These are phyloP conservation scores for Bugula neritina DNA, from an alignment of 2,888 invertebrate species.

Conservation along the genomic window DNA sequence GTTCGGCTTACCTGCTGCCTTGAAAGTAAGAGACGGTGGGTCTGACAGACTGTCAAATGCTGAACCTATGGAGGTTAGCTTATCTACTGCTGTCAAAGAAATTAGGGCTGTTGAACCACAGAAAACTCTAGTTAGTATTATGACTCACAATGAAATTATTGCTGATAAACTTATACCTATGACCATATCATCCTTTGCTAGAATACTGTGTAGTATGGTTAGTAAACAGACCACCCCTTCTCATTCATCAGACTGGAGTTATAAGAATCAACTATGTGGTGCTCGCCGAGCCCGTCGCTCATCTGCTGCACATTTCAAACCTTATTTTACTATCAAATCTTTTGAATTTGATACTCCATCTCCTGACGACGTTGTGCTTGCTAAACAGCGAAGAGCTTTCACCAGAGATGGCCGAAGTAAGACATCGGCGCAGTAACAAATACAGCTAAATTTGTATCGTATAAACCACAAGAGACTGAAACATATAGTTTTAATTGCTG, in stretches of 20 bases:
- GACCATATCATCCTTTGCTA: neutral
- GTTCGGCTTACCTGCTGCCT: neutral
- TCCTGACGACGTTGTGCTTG: conserved; percentile 57
- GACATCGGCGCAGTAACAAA: neutral
- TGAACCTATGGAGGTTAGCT: neutral
- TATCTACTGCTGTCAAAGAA: neutral
- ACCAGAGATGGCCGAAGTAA: conserved; percentile 24
- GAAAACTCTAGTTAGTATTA: neutral
- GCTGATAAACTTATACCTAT: neutral
- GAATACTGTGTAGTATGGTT: neutral
- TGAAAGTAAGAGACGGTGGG: neutral
- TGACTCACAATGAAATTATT: neutral
- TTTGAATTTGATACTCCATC: conserved; percentile 60
- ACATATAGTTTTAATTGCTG: no score
- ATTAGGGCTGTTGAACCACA: no score
- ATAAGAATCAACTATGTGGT: neutral
- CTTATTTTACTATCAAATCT: no score
- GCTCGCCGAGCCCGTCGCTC: neutral
- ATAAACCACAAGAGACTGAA: no score
- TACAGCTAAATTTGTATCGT: no score
- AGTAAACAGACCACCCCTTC: neutral
- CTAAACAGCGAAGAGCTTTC: conserved; percentile 17
- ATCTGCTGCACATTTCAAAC: neutral
- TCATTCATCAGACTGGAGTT: neutral
- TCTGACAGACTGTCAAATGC: neutral